Evolutionary conservation across 2,113 vertebrate genomes (phyloP).

Genomic region (Lichenostomus cassidix): DNA sequence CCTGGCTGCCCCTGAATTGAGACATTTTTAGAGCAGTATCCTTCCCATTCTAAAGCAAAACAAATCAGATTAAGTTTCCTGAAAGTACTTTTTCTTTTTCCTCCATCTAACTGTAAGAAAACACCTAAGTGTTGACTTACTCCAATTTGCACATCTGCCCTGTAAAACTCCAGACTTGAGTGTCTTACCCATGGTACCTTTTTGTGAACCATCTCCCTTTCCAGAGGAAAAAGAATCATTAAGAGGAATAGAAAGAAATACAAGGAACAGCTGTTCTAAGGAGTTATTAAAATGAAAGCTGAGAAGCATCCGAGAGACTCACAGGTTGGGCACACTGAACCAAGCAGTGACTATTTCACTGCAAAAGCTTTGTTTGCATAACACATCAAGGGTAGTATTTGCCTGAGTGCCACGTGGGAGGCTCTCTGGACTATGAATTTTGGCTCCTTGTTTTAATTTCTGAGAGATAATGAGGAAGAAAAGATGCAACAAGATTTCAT

Average conservation of each 20-base stretch:
- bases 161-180: neutral
- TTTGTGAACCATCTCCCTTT: neutral
- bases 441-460: neutral
- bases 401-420: neutral
- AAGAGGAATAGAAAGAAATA: neutral
- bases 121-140: neutral
- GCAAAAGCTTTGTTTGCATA: neutral
- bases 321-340: fast-evolving
- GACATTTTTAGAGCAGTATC: neutral
- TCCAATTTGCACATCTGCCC: neutral
- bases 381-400: neutral
- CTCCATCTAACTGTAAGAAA: neutral
- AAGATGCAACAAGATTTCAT: neutral
- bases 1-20: neutral
- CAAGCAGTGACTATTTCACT: neutral
- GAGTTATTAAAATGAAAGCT: neutral
- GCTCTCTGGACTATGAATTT: neutral
- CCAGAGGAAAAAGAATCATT: neutral
- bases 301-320: neutral
- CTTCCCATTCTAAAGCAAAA: neutral
- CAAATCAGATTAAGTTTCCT: neutral
- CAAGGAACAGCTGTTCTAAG: neutral
- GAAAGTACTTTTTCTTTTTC: neutral
- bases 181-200: neutral
- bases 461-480: neutral